Evolutionary conservation across 2,888 invertebrate genomes (phyloP).

Genomic region (Cephonodes hylas): DNA sequence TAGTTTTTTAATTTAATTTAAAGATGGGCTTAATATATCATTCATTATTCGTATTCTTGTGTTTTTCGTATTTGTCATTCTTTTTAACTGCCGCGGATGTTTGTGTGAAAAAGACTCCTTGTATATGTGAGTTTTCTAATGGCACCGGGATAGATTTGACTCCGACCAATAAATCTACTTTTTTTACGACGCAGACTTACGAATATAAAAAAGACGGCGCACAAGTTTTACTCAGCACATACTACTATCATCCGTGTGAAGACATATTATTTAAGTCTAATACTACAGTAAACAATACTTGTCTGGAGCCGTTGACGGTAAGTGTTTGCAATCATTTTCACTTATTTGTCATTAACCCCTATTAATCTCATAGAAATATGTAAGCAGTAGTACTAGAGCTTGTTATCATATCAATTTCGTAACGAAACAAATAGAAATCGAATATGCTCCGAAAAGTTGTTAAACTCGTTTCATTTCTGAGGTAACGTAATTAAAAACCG

Average conservation of each 20-base stretch:
- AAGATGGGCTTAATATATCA: conserved; percentile 34
- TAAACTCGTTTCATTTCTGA: conserved; percentile 25
- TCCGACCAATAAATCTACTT: conserved; percentile 46
- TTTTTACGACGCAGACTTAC: conserved; percentile 51
- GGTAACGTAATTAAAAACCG: conserved; percentile 19
- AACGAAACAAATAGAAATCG: neutral
- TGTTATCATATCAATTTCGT: neutral
- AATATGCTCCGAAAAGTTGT: neutral
- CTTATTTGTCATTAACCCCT: neutral
- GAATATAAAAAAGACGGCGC: conserved; percentile 33
- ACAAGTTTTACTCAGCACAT: conserved; percentile 51
- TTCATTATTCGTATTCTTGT: conserved; percentile 32
- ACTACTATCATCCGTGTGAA: conserved; percentile 68
- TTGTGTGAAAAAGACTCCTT: conserved; percentile 60
- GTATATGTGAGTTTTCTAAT: conserved; percentile 69
- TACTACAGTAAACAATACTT: conserved; percentile 38
- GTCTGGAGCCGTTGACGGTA: conserved; percentile 52
- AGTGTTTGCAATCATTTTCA: conserved; percentile 30
- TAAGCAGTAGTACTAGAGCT: neutral
- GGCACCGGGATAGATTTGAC: conserved; percentile 74
- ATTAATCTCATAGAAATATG: neutral
- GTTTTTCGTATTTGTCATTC: conserved; percentile 30
- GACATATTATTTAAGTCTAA: conserved; percentile 43
- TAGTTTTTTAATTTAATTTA: conserved; percentile 6
- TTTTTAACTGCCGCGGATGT: conserved; percentile 43